Percentiles rank a stretch among this genome's conserved stretches.
Evolutionary conservation across 37 sponge, comb jelly and placozoan genomes (phyloP).

Genomic region (Haliclona indistincta): DNA sequence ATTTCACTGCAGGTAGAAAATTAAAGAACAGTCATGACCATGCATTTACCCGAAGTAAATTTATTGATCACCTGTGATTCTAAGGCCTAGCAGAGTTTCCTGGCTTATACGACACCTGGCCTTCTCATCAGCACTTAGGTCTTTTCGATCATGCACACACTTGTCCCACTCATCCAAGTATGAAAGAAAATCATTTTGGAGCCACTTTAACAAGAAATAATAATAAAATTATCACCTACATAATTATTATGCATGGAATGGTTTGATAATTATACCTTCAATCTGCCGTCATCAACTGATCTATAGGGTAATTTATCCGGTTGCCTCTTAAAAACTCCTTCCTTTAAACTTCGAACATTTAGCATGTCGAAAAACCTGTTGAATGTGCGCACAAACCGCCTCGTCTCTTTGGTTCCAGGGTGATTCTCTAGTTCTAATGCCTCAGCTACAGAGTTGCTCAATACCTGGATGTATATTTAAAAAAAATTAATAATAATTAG

Average conservation of each 20-base stretch:
- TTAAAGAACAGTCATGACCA: neutral
- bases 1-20: neutral
- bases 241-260: too few relatives aligned
- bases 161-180: conserved; percentile 30
- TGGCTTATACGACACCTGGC: conserved; percentile 14
- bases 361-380: conserved; percentile 41
- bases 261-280: conserved; percentile 6
- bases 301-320: conserved; percentile 1
- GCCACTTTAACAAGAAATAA: conserved; percentile 31
- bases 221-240: neutral
- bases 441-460: conserved; percentile 30
- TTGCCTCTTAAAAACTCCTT: conserved; percentile 4
- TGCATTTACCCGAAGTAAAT: neutral
- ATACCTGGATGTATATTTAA: neutral
- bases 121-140: neutral
- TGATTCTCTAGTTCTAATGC: neutral
- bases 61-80: conserved; percentile 14
- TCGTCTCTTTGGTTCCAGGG: conserved; percentile 7
- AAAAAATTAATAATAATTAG: neutral
- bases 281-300: neutral
- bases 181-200: conserved; percentile 12
- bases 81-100: conserved; percentile 32
- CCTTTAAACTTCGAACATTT: conserved; percentile 6
- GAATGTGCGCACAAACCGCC: neutral
- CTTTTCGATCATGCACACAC: neutral